phyloP scores from a whole-genome alignment of 2,113 vertebrate genomes.

The Heterotilapia buettikoferi region DNA sequence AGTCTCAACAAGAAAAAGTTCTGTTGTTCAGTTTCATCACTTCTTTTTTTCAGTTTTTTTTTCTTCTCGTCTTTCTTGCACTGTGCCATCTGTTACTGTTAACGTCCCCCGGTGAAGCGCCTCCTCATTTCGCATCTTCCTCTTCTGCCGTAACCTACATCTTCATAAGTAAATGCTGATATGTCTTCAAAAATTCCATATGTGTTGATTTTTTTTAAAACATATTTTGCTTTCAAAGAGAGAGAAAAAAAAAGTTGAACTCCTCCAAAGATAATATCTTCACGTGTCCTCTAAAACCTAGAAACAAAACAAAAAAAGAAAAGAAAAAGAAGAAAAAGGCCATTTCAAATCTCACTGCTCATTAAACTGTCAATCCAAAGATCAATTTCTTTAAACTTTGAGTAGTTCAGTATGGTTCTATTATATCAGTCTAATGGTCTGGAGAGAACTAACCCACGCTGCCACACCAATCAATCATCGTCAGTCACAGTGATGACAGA shows the following conservation, averaged over 20 bases:
- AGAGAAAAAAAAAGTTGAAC: conserved; percentile 61
- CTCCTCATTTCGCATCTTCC: conserved; percentile 35
- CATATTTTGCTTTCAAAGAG: conserved; percentile 69
- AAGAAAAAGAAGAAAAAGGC: background rate
- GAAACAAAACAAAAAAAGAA: background rate
- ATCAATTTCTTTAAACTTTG: conserved; percentile 48
- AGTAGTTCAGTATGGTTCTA: conserved; percentile 51
- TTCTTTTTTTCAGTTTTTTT: conserved; percentile 52
- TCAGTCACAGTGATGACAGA: conserved; percentile 57
- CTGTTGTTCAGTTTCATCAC: conserved; percentile 68
- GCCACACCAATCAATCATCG: conserved; percentile 55
- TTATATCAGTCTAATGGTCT: conserved; percentile 57
- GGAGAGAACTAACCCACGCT: conserved; percentile 43
- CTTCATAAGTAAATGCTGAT: conserved; percentile 77
- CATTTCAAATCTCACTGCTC: conserved; percentile 45
- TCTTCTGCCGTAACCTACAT: conserved; percentile 43
- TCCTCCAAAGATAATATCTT: conserved; percentile 71
- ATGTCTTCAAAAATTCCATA: conserved; percentile 76
- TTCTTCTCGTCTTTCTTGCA: conserved; percentile 48
- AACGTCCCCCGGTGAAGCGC: conserved; percentile 49
- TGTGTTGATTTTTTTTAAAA: conserved; percentile 65
- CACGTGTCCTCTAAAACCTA: conserved; percentile 73
- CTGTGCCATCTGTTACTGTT: conserved; percentile 63
- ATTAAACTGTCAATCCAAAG: conserved; percentile 44
- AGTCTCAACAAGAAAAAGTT: conserved; percentile 76